Percentiles rank a stretch among this genome's conserved stretches.
Conservation (phyloP, 1,140 invertebrate genomes). For the Calephelis nemesis region DNA sequence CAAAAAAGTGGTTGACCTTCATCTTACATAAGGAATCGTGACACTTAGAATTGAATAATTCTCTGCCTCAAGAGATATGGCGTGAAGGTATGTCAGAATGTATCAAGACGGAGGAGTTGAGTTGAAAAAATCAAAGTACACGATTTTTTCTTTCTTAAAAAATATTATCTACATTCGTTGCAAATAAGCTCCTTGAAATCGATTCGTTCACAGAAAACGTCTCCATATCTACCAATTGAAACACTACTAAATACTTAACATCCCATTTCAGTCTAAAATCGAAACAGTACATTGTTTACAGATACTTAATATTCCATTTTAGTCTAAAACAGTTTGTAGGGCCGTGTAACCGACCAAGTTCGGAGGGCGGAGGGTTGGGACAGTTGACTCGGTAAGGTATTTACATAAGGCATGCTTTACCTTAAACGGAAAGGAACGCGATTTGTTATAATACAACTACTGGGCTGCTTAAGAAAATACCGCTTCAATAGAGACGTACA, state of each 20-base stretch:
- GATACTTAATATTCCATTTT: constrained; percentile 17
- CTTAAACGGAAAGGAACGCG: constrained; percentile 26
- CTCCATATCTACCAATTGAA: background rate
- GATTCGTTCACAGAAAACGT: too few species aligned
- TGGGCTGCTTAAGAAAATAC: constrained; percentile 29
- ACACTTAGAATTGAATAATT: too few species aligned
- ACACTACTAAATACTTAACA: background rate
- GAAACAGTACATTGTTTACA: constrained; percentile 2
- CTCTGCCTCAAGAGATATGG: too few species aligned
- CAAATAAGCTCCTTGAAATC: too few species aligned
- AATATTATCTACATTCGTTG: too few species aligned
- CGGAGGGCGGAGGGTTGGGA: constrained; percentile 7
- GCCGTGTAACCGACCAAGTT: constrained; percentile 2
- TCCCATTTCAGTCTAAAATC: constrained; percentile 1
- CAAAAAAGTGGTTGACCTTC: too few species aligned
- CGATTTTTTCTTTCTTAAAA: too few species aligned
- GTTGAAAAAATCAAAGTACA: too few species aligned
- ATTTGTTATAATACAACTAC: constrained; percentile 29
- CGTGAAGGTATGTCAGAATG: too few species aligned
- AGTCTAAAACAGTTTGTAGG: constrained; percentile 16
- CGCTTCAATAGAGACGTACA: constrained; percentile 1
- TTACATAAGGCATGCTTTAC: constrained; percentile 24
- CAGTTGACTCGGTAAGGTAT: constrained; percentile 16
- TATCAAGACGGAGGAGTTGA: too few species aligned
- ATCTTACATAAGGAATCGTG: too few species aligned